These are phyloP conservation scores for Eurytoma adleriae DNA, from an alignment of 2,888 invertebrate genomes.

Conservation along the genomic window DNA sequence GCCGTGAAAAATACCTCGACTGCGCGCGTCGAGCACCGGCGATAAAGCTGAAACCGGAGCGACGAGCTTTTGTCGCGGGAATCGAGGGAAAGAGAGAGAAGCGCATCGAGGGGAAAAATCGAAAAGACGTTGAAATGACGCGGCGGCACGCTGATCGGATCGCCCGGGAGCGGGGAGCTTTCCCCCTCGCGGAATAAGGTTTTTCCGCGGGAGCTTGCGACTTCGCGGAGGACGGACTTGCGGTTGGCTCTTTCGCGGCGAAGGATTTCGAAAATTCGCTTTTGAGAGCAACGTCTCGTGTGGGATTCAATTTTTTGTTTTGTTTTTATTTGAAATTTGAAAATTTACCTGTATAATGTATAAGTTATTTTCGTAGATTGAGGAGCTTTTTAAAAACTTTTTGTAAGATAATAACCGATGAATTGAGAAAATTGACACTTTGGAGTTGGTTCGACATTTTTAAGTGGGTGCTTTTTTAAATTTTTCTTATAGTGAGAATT, in stretches of 20 bases:
- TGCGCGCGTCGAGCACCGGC: not conserved
- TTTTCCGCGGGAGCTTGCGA: not conserved
- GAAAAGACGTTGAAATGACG: conserved; percentile 51
- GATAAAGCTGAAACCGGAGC: not conserved
- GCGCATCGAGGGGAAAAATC: not conserved
- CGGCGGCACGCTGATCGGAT: conserved; percentile 47
- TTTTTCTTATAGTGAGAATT: too few relatives aligned
- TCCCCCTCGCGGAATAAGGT: too few relatives aligned
- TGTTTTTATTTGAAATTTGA: too few relatives aligned
- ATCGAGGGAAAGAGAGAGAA: conserved; percentile 11
- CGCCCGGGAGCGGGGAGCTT: too few relatives aligned
- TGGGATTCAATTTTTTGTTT: too few relatives aligned
- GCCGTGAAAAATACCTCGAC: not conserved
- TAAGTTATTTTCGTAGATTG: too few relatives aligned
- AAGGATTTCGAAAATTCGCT: conserved; percentile 41
- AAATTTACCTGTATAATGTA: too few relatives aligned
- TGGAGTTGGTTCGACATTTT: too few relatives aligned
- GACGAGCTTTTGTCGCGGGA: conserved; percentile 18
- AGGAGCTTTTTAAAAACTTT: too few relatives aligned
- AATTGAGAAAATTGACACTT: too few relatives aligned
- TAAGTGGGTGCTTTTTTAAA: too few relatives aligned
- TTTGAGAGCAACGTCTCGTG: conserved; percentile 20
- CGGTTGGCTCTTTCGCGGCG: conserved; percentile 28
- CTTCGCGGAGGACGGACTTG: conserved; percentile 36
- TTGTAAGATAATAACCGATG: too few relatives aligned